These are phyloP conservation scores for Pseudomugil tenellus DNA, from an alignment of 2,797 vertebrate genomes.

Conservation along the genomic window DNA sequence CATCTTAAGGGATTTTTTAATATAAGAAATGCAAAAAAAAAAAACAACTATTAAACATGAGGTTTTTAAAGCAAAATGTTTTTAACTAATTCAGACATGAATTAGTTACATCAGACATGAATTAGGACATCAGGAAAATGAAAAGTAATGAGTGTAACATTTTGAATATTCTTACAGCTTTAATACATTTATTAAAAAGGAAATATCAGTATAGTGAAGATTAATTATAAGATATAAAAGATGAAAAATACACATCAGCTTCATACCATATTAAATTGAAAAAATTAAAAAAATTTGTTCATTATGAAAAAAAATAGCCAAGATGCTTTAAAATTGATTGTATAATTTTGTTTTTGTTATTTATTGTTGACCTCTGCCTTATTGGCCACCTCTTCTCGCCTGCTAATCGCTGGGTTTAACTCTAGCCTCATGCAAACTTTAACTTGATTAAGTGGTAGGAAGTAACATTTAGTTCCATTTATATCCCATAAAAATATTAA, in stretches of 20 bases:
- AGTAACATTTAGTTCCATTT: neutral
- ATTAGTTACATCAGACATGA: neutral
- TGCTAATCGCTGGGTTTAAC: no score
- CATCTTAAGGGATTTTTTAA: no score
- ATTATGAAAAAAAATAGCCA: no score
- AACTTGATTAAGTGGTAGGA: no score
- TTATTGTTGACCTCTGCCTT: neutral
- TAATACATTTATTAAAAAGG: neutral
- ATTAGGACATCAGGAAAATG: conserved; percentile 1
- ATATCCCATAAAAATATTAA: neutral
- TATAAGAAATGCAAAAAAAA: no score
- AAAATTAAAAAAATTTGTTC: neutral
- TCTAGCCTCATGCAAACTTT: no score
- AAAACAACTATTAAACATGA: no score
- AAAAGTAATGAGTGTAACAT: neutral
- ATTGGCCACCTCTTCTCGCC: no score
- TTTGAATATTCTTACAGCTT: neutral
- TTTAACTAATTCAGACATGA: no score
- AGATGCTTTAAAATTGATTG: neutral
- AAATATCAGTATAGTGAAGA: neutral
- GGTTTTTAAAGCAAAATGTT: no score
- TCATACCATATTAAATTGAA: neutral
- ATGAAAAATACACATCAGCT: no score
- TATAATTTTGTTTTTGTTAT: neutral
- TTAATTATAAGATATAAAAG: neutral